Conservation (phyloP, 2,888 invertebrate genomes). For the Andricus quercusramuli region DNA sequence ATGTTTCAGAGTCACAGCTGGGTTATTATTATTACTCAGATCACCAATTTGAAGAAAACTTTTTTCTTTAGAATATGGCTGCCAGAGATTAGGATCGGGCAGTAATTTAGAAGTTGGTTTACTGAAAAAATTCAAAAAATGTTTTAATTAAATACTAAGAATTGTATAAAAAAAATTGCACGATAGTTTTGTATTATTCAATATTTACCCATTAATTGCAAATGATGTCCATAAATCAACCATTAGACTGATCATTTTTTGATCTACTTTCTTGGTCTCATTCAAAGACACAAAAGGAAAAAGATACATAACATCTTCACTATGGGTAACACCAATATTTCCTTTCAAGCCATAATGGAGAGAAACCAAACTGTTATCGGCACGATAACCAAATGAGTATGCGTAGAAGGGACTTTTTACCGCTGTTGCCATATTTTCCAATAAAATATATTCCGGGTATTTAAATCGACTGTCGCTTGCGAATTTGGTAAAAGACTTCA, state of each 20-base stretch:
- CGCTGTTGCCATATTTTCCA: not conserved
- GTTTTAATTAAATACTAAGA: not conserved
- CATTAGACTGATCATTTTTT: constrained; percentile 6
- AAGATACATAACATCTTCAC: constrained; percentile 28
- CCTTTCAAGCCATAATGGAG: not conserved
- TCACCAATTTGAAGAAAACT: constrained; percentile 12
- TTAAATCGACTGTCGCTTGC: constrained; percentile 2
- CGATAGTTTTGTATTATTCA: not conserved
- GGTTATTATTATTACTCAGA: not conserved
- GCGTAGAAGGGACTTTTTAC: constrained; percentile 2
- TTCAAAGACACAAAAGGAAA: not conserved
- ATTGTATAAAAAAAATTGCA: not conserved
- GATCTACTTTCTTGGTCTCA: not conserved
- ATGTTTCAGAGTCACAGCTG: not conserved
- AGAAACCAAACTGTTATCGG: constrained; percentile 1
- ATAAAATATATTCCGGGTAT: not conserved
- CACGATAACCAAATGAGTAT: constrained; percentile 24
- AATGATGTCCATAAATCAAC: constrained; percentile 30
- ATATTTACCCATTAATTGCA: constrained; percentile 15
- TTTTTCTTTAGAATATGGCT: not conserved
- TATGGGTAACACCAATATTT: constrained; percentile 30
- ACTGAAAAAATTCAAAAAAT: not conserved
- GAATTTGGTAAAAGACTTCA: constrained; percentile 9
- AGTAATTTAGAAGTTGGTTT: not conserved
- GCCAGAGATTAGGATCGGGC: not conserved